Percentiles rank a stretch among this genome's conserved stretches.
Conservation (phyloP, 2,113 vertebrate genomes). For the Todiramphus saurophagus region DNA sequence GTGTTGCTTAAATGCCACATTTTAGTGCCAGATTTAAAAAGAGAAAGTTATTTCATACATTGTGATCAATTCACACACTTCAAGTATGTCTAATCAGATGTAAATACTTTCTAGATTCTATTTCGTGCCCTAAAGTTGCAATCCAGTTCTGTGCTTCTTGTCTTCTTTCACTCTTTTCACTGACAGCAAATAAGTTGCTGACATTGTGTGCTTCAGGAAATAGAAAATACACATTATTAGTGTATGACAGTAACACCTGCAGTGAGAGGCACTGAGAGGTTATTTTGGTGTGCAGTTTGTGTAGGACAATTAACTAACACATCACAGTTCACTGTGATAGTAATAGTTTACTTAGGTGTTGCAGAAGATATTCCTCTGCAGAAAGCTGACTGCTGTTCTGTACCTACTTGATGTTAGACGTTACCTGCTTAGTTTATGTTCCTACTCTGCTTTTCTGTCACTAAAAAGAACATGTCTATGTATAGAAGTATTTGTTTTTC, state of each 20-base stretch:
- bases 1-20: neutral
- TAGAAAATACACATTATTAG: fast-evolving
- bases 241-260: neutral
- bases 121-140: neutral
- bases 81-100: neutral
- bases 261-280: neutral
- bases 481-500: neutral
- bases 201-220: neutral
- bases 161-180: neutral
- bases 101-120: neutral
- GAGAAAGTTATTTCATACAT: neutral
- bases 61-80: neutral
- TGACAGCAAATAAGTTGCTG: neutral
- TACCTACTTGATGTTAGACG: neutral
- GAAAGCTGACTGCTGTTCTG: neutral
- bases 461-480: neutral
- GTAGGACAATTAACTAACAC: neutral
- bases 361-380: neutral
- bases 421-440: neutral
- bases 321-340: neutral
- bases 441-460: neutral
- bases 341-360: neutral
- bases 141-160: neutral
- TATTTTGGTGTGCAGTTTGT: neutral
- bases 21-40: neutral